Evolutionary conservation across 1,140 invertebrate genomes (phyloP).

Genomic region (Drosophila kepulauana): DNA sequence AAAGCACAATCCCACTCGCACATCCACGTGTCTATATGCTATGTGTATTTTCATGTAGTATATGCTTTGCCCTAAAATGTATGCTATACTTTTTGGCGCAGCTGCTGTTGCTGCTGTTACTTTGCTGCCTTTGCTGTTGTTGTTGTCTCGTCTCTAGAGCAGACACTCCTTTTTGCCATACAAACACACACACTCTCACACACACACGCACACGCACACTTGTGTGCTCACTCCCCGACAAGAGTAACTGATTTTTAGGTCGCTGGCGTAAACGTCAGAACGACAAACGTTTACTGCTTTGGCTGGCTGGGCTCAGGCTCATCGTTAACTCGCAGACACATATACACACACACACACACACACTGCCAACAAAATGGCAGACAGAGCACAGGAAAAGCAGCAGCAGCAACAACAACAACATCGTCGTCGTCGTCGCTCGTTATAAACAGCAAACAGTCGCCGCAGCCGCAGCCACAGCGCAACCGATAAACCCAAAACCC

Average conservation of each 20-base stretch:
- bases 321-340: constrained; percentile 38
- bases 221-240: constrained; percentile 48
- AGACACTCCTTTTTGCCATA: constrained; percentile 78
- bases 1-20: constrained; percentile 9
- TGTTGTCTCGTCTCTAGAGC: constrained; percentile 59
- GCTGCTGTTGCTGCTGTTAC: constrained; percentile 46
- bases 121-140: constrained; percentile 35
- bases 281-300: constrained; percentile 62
- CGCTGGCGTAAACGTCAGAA: constrained; percentile 74
- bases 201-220: constrained; percentile 14
- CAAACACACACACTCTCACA: constrained; percentile 40
- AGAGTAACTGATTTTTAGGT: constrained; percentile 80
- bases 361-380: constrained; percentile 31
- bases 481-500: constrained; percentile 47
- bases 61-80: constrained; percentile 68
- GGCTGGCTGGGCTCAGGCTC: constrained; percentile 39
- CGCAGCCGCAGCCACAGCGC: constrained; percentile 37
- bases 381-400: constrained; percentile 21
- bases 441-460: constrained; percentile 7
- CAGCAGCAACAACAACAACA: constrained; percentile 9
- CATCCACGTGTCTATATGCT: neutral
- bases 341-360: constrained; percentile 34
- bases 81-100: constrained; percentile 68
- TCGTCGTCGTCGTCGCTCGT: constrained; percentile 1
- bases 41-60: neutral